Evolutionary conservation across 2,797 vertebrate species (phyloP).

Genomic region (Pristis pectinata): DNA sequence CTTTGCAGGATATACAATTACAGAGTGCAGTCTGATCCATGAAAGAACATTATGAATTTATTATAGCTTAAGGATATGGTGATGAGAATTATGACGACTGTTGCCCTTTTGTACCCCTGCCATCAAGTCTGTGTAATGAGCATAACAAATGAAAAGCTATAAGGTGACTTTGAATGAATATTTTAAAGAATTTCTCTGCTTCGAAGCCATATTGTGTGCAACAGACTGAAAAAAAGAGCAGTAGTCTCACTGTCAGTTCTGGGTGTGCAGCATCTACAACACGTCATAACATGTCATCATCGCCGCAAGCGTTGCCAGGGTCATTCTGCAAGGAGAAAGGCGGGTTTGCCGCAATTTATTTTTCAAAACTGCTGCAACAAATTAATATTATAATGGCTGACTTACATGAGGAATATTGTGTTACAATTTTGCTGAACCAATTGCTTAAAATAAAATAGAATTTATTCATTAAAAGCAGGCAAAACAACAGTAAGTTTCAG

Average conservation of each 20-base stretch:
- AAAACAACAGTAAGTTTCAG: no score
- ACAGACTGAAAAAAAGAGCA: neutral
- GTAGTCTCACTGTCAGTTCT: neutral
- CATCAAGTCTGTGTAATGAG: no score
- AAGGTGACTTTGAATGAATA: constrained; percentile 35
- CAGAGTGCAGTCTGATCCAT: no score
- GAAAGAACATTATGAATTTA: neutral
- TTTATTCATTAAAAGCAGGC: neutral
- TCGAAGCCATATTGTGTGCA: neutral
- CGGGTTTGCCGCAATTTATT: neutral
- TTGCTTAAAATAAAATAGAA: neutral
- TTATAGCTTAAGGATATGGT: neutral
- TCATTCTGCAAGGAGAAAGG: neutral
- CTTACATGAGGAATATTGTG: neutral
- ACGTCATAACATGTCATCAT: neutral
- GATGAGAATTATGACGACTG: neutral
- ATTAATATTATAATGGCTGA: neutral
- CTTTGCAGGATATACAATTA: neutral
- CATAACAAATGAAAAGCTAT: neutral
- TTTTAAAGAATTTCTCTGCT: constrained; percentile 1
- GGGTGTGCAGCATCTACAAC: neutral
- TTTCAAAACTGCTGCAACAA: neutral
- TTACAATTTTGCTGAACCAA: neutral
- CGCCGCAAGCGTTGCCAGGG: neutral
- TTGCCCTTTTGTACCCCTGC: neutral